Evolutionary conservation across 2,113 vertebrate genomes (phyloP), one percentile per base, ranked within the genome.

Genomic region (Azemiops feae): DNA sequence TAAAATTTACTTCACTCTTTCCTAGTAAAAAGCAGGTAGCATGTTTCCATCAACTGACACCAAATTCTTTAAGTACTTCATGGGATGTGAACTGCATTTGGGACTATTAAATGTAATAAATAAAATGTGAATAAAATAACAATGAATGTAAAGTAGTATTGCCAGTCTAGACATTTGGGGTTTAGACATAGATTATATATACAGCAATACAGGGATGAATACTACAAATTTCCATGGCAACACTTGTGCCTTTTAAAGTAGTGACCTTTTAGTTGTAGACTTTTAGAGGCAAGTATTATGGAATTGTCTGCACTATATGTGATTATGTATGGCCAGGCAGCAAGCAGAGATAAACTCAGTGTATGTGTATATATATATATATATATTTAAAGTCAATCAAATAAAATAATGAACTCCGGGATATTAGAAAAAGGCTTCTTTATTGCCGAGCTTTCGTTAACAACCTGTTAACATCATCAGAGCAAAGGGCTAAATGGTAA

Each of bases 221-320:
- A 20, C 23, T n/a, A 87, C 2, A 92, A 57, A 93, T 58, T 92
- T 94, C 90, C 54, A 93, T 88, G 91, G 34, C 92, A 95, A 93
- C 18, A 5, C 69, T 30, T 69, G 1, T 87, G 45, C 1, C 92
- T 93, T 94, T 87, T 3, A 34, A 91, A 94, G 74, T 39, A 22
- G 7, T 89, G 9, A 18, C 74, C 27, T 92, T 85, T 91, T 86
- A 81, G 92, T 22, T 3, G 43, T 10, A 91, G 64, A 52, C 27
- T 95, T 95, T 91, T 69, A 90, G 54, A 85, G 43, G 90, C 39
- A 94, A 92, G 45, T 53, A 4, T 91, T 94, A 12, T n/a, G 25
- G 58, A 93, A 91, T 89, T 91, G 34, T 94, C 92, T 92, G 91
- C 89, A 55, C 23, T 23, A 90, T 94, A 92, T 95, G 64, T 64